phyloP scores from a whole-genome alignment of 2,888 invertebrate species.

The Eucriotettix oculatus region DNA sequence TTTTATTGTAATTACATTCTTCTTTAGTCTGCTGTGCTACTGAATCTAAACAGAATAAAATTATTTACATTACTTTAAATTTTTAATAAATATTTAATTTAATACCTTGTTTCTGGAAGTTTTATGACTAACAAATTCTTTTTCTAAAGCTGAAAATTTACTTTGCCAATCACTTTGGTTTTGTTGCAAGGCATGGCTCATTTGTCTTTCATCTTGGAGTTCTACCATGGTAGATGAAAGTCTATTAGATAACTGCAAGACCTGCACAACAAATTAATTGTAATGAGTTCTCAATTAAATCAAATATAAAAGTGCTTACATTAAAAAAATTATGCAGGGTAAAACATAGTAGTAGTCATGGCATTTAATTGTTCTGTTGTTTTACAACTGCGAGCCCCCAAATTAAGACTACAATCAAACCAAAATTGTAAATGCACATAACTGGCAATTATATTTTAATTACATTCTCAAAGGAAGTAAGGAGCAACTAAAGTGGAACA shows the following conservation, averaged over 20 bases:
- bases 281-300: conserved; percentile 1
- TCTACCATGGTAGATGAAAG: conserved; percentile 49
- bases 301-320: neutral
- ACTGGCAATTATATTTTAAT: too few species aligned
- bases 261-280: conserved; percentile 11
- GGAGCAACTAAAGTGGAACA: too few species aligned
- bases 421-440: neutral
- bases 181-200: conserved; percentile 57
- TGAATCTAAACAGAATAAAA: too few species aligned
- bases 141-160: conserved; percentile 38
- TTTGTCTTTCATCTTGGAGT: conserved; percentile 67
- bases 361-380: neutral
- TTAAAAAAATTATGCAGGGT: too few species aligned
- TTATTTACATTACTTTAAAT: too few species aligned
- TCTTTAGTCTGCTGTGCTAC: too few species aligned
- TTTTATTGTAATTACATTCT: too few species aligned
- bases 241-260: conserved; percentile 22
- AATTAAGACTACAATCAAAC: neutral
- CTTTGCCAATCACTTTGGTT: conserved; percentile 61
- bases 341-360: neutral
- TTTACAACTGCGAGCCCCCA: neutral
- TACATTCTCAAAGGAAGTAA: too few species aligned
- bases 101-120: conserved; percentile 22
- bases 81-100: too few species aligned
- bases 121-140: conserved; percentile 24